Percentiles rank a stretch among this genome's conserved stretches.
phyloP scores from a whole-genome alignment of 1,140 invertebrate species.

The Brachystomella parvula region DNA sequence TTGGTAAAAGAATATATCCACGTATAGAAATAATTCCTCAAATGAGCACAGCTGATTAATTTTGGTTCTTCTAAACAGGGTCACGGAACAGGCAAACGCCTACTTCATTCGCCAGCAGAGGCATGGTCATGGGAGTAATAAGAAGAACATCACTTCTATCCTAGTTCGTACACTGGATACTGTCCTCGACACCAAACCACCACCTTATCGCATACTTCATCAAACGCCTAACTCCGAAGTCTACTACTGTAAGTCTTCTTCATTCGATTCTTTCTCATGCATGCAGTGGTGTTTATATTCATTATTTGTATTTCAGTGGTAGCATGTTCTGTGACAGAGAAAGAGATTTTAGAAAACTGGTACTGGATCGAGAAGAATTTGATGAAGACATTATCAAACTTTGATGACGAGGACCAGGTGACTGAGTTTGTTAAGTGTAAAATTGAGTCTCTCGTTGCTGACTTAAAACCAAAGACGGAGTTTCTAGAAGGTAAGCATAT shows the following conservation, averaged over 20 bases:
- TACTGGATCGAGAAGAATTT: conserved; percentile 86
- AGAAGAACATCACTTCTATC: conserved; percentile 74
- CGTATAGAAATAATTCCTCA: no score
- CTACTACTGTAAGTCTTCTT: conserved; percentile 71
- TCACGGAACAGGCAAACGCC: no score
- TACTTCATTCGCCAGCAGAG: no score
- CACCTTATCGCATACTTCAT: conserved; percentile 89
- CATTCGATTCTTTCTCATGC: no score
- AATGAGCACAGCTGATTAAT: no score
- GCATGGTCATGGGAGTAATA: conserved; percentile 81
- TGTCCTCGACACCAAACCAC: conserved; percentile 88
- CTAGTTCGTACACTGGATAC: conserved; percentile 92
- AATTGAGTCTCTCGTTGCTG: conserved; percentile 84
- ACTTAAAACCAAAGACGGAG: conserved; percentile 41
- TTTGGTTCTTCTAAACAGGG: no score
- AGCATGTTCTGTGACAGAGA: conserved; percentile 70
- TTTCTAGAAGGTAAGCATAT: conserved; percentile 34
- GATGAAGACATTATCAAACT: conserved; percentile 72
- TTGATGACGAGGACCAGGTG: conserved; percentile 88
- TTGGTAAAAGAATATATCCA: no score
- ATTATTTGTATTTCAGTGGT: conserved; percentile 57
- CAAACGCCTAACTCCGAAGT: conserved; percentile 86
- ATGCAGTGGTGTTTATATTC: conserved; percentile 16
- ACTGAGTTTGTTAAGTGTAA: conserved; percentile 94
- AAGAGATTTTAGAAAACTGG: conserved; percentile 88